phyloP scores from a whole-genome alignment of 35 echinoderm and acorn worm genomes.

The Patiria miniata region DNA sequence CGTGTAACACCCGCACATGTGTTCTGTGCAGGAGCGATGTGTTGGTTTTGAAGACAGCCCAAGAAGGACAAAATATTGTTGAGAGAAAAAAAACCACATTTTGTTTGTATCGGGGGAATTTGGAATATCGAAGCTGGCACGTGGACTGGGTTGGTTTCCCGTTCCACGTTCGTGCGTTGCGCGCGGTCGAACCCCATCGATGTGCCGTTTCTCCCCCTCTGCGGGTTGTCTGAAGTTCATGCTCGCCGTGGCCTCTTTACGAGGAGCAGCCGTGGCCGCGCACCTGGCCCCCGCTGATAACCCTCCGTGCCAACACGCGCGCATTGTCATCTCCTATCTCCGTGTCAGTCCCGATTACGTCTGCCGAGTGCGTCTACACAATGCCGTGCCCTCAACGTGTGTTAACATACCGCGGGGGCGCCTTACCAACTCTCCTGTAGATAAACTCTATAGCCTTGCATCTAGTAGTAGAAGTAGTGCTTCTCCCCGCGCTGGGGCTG shows the following conservation, averaged over 20 bases:
- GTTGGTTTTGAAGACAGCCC: too few relatives aligned
- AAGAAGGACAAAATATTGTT: too few relatives aligned
- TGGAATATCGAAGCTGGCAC: too few relatives aligned
- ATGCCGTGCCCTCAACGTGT: neutral
- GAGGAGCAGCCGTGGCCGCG: neutral
- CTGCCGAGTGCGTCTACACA: slow-evolving; percentile 9
- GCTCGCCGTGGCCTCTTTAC: neutral
- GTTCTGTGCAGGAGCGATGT: too few relatives aligned
- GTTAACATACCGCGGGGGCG: neutral
- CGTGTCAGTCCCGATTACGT: slow-evolving; percentile 12
- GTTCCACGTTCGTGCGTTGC: too few relatives aligned
- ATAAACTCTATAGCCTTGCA: too few relatives aligned
- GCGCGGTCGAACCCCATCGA: neutral
- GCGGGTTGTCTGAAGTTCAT: neutral
- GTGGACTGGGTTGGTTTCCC: too few relatives aligned
- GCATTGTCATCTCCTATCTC: slow-evolving; percentile 23
- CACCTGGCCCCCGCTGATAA: slow-evolving; percentile 23
- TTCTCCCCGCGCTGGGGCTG: neutral
- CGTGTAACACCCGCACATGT: too few relatives aligned
- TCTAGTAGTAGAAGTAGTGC: too few relatives aligned
- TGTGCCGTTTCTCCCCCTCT: neutral
- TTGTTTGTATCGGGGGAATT: too few relatives aligned
- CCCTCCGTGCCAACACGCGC: neutral
- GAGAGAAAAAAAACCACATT: too few relatives aligned
- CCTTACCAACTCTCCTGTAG: neutral